Conservation (phyloP, 2,888 invertebrate species). For the Monochamus alternatus region DNA sequence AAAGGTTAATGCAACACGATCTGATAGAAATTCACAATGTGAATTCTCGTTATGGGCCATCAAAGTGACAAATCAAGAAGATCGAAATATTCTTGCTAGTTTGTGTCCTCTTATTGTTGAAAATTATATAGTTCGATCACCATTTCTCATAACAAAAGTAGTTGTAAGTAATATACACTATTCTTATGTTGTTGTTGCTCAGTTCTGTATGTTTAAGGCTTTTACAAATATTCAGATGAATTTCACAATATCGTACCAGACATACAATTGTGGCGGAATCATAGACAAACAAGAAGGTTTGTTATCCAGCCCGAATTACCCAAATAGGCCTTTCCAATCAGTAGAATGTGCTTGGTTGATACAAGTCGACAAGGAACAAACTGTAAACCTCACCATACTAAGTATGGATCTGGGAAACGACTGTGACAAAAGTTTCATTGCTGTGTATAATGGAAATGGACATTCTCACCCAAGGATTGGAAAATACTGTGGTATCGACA, state of each 20-base stretch:
- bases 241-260: conserved; percentile 76
- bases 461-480: conserved; percentile 73
- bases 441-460: conserved; percentile 73
- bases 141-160: conserved; percentile 58
- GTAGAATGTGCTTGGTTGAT: conserved; percentile 77
- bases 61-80: conserved; percentile 4
- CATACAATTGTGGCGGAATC: conserved; percentile 81
- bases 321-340: conserved; percentile 69
- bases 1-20: conserved; percentile 39
- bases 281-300: conserved; percentile 69
- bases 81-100: conserved; percentile 40
- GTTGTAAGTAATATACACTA: conserved; percentile 53
- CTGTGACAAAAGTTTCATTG: conserved; percentile 75
- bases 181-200: background rate
- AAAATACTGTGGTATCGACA: conserved; percentile 76
- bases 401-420: conserved; percentile 73
- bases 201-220: conserved; percentile 60
- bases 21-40: conserved; percentile 11
- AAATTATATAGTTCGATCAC: conserved; percentile 60
- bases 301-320: conserved; percentile 74
- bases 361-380: conserved; percentile 55
- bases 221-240: conserved; percentile 60
- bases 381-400: conserved; percentile 71
- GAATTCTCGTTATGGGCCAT: conserved; percentile 13
- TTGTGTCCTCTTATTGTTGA: conserved; percentile 60